Base-by-base conservation (phyloP, 2,888 invertebrate genomes). In the Pseudococcus longispinus region DNA sequence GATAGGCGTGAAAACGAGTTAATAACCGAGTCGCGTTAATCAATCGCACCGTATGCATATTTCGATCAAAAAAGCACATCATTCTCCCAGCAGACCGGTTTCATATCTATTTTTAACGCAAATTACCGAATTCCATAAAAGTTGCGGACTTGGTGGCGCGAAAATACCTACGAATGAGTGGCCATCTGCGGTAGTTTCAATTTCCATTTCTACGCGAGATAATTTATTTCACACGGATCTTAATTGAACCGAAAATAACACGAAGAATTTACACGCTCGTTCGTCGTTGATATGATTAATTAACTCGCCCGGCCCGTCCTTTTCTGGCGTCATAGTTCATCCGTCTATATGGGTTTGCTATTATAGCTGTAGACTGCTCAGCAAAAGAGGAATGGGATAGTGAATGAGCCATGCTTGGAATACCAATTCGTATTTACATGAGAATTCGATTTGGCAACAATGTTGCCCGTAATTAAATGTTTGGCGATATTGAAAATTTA, bases 1-100 rank as follows among this genome's bases (percentile, higher is more conserved):
- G 70, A 70, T 70, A 70, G 29, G 70, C 70, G 70, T 70, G 70
- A 70, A 70, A 70, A 70, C 70, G 70, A 70, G 70, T 70, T 70
- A 70, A 70, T 70, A 70, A 70, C 29, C 70, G 70, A 26, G 29
- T 29, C 29, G 60, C 60, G 70, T 29, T 29, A 70, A 70, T 70
- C 70, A 70, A 70, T 70, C 70, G 70, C 11, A 26, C 26, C 65
- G 13, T 70, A 70, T 26, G 70, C n/a, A 29, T 29, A 70, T 70
- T 29, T 15, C 18, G 6, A 13, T 23, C 5, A 32, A 9, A 70
- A 29, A 60, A 60, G 20, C 5, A 5, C 9, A 37, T 37, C 37
- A 6, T 51, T 51, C 51, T 51, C 15, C 15, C 4, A 0, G 23
- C 4, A 0, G 23, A 60, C 60, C 60, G 60, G 60, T 60, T 60